phyloP scores from a whole-genome alignment of 2,797 vertebrate species.

The Fistularia tabacaria region DNA sequence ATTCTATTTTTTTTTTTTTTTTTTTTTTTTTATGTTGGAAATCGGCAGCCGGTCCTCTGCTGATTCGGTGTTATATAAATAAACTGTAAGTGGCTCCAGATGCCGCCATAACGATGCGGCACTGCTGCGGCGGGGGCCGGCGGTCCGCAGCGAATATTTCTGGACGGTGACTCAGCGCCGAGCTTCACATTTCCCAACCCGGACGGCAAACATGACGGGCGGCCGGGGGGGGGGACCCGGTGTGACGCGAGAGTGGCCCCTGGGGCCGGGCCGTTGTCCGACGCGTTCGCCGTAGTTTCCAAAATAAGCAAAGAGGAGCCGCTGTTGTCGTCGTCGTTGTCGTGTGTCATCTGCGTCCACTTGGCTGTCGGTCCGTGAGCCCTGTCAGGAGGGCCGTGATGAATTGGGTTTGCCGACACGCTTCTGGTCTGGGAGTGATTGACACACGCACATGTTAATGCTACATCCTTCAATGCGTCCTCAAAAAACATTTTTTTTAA shows the following conservation, averaged over 20 bases:
- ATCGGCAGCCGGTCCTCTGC: no score
- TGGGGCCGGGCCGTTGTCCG: slow-evolving; percentile 25
- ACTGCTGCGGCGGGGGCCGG: slow-evolving; percentile 20
- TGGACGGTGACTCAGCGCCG: slow-evolving; percentile 49
- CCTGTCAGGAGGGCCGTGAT: no score
- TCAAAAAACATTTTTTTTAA: slow-evolving; percentile 29
- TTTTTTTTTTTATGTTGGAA: no score
- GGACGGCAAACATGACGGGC: slow-evolving; percentile 32
- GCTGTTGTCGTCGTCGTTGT: slow-evolving; percentile 8
- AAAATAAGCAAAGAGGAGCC: slow-evolving; percentile 30
- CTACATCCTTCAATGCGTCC: neutral
- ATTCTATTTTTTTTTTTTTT: no score
- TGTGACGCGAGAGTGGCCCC: slow-evolving; percentile 33
- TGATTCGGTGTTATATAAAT: no score
- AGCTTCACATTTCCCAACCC: slow-evolving; percentile 44
- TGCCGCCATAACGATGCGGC: slow-evolving; percentile 16
- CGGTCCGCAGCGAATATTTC: slow-evolving; percentile 42
- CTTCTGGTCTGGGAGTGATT: slow-evolving; percentile 64
- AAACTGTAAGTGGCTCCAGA: slow-evolving; percentile 1
- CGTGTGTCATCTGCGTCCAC: slow-evolving; percentile 1
- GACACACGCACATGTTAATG: slow-evolving; percentile 27
- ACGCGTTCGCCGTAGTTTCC: slow-evolving; percentile 26
- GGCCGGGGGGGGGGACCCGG: slow-evolving; percentile 3
- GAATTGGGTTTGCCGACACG: slow-evolving; percentile 48
- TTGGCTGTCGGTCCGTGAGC: no score